Conservation (phyloP, 2,888 invertebrate species). For the Troides oblongomaculatus region DNA sequence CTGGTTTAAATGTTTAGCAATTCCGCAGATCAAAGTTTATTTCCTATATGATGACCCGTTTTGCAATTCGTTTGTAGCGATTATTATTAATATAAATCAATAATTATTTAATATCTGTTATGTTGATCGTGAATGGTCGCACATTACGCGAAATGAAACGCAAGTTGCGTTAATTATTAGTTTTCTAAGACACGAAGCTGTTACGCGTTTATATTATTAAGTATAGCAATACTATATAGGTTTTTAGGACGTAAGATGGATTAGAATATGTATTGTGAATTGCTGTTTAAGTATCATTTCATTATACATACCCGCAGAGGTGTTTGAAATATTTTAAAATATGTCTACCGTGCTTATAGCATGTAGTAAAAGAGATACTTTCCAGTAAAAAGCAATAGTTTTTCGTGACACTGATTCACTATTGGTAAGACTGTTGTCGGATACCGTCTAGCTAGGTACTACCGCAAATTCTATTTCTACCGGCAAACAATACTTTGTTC, state of each 20-base stretch:
- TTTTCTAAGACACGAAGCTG: conserved; percentile 26
- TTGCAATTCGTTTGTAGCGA: background rate
- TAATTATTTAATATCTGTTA: conserved; percentile 2
- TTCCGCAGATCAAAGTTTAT: background rate
- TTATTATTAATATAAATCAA: background rate
- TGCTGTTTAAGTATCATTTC: background rate
- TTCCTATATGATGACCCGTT: background rate
- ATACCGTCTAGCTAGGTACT: no score
- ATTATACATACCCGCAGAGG: background rate
- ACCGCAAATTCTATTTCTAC: no score
- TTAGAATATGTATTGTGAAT: background rate
- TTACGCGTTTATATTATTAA: conserved; percentile 20
- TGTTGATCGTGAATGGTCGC: conserved; percentile 8
- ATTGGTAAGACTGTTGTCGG: no score
- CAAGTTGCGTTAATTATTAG: conserved; percentile 27
- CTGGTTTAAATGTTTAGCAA: background rate
- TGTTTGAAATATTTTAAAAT: no score
- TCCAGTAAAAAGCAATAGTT: no score
- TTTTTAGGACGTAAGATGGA: conserved; percentile 2
- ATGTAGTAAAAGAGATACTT: no score
- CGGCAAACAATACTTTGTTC: no score
- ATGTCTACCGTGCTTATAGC: no score
- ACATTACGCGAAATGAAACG: conserved; percentile 23
- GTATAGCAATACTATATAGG: conserved; percentile 4
- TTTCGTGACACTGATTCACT: no score